Conservation (phyloP, 2,797 vertebrate species). For the Macropodus opercularis region DNA sequence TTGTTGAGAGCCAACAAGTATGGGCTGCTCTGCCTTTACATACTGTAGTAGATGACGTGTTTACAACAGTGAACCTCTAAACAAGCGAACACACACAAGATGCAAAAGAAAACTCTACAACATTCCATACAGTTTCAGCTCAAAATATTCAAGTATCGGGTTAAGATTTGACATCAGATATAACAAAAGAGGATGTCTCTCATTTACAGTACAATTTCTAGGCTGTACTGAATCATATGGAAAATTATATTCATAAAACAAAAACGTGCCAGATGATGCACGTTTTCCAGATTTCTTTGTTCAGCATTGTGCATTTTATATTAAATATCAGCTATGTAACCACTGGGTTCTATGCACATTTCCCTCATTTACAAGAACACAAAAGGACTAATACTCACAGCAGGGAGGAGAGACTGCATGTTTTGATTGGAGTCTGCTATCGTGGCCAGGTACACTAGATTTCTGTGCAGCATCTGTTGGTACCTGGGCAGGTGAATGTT, state of each 20-base stretch:
- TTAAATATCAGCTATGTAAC: neutral
- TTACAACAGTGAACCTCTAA: neutral
- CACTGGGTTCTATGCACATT: neutral
- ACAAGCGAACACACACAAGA: neutral
- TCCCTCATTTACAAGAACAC: conserved; percentile 11
- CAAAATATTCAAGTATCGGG: too few relatives aligned
- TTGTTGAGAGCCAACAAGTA: neutral
- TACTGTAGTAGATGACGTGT: neutral
- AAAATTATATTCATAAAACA: neutral
- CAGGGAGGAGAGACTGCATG: conserved; percentile 98
- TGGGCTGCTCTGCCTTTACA: neutral
- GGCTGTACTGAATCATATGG: neutral
- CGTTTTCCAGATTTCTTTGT: neutral
- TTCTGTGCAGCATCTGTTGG: conserved; percentile 99
- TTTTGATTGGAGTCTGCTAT: conserved; percentile 99
- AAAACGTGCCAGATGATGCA: neutral
- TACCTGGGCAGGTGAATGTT: conserved; percentile 81
- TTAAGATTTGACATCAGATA: neutral
- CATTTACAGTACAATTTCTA: neutral
- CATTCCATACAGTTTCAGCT: neutral
- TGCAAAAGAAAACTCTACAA: neutral
- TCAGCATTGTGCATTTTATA: neutral
- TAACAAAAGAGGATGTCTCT: neutral
- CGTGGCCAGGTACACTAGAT: conserved; percentile 98
- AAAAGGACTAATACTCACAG: conserved; percentile 87